Evolutionary conservation across 2,113 vertebrate genomes (phyloP).

Genomic region (Orientallactaga bullata): DNA sequence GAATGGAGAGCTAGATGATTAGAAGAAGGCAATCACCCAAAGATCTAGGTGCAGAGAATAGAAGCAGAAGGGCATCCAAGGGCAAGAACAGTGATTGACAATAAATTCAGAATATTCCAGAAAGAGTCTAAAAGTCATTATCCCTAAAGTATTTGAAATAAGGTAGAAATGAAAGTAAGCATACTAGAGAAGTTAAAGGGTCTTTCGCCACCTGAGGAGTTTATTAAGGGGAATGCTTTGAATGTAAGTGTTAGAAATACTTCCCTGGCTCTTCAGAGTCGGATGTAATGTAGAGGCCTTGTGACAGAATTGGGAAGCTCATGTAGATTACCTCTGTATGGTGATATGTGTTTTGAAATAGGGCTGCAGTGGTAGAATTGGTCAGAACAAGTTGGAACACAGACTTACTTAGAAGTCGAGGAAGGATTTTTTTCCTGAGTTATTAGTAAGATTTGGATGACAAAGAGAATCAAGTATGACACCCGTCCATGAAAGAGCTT

Average conservation of each 20-base stretch:
- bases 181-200: not conserved
- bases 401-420: not conserved
- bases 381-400: not conserved
- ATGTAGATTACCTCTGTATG: not conserved
- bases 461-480: not conserved
- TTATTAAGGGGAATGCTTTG: not conserved
- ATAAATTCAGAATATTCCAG: not conserved
- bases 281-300: not conserved
- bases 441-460: not conserved
- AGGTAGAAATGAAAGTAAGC: not conserved
- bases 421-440: not conserved
- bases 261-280: not conserved
- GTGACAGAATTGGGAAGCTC: not conserved
- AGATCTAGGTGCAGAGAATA: not conserved
- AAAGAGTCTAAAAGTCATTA: constrained; percentile 30
- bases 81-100: not conserved
- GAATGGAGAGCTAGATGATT: not conserved
- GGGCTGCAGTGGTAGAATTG: not conserved
- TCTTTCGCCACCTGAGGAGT: not conserved
- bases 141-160: not conserved
- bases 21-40: not conserved
- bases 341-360: not conserved
- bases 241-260: not conserved
- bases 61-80: not conserved
- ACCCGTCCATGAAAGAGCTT: not conserved